A percentile compares a stretch with the other conserved stretches of the same genome.
These are phyloP conservation scores for Callosobruchus maculatus DNA, from an alignment of 2,888 invertebrate genomes.

Conservation along the genomic window DNA sequence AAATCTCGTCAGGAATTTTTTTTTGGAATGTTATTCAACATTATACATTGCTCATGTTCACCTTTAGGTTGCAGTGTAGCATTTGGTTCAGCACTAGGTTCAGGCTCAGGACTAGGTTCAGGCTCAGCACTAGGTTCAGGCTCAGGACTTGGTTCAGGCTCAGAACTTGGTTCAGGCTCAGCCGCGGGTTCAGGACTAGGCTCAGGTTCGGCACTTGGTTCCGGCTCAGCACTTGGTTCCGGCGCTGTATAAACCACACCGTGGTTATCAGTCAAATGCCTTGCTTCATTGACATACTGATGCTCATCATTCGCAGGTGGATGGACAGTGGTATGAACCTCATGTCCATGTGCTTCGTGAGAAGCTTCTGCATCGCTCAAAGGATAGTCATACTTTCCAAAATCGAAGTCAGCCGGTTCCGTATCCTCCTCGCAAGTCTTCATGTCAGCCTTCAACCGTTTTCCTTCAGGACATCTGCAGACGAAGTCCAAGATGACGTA, in stretches of 20 bases:
- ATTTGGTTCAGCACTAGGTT: constrained; percentile 18
- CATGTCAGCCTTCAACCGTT: constrained; percentile 51
- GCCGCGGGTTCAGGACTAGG: constrained; percentile 27
- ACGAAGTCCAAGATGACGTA: constrained; percentile 59
- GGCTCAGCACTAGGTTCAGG: constrained; percentile 26
- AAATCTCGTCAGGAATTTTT: no score
- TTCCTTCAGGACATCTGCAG: constrained; percentile 62
- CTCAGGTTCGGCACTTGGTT: constrained; percentile 25
- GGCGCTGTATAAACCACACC: constrained; percentile 47
- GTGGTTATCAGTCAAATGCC: constrained; percentile 51
- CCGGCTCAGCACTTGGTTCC: constrained; percentile 48
- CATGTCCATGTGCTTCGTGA: constrained; percentile 1
- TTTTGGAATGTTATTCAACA: no score
- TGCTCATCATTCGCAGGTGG: constrained; percentile 34
- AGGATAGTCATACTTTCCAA: constrained; percentile 21
- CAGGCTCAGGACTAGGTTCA: constrained; percentile 30
- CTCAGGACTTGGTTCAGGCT: constrained; percentile 25
- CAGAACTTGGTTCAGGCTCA: constrained; percentile 27
- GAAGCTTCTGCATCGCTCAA: constrained; percentile 39
- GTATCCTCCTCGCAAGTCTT: constrained; percentile 47
- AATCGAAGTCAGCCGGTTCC: constrained; percentile 24
- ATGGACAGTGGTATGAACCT: constrained; percentile 14
- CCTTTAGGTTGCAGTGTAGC: constrained; percentile 17
- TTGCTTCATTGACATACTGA: constrained; percentile 42
- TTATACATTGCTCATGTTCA: constrained; percentile 48